phyloP scores from a whole-genome alignment of 1,140 invertebrate species.

The Zophobas morio region DNA sequence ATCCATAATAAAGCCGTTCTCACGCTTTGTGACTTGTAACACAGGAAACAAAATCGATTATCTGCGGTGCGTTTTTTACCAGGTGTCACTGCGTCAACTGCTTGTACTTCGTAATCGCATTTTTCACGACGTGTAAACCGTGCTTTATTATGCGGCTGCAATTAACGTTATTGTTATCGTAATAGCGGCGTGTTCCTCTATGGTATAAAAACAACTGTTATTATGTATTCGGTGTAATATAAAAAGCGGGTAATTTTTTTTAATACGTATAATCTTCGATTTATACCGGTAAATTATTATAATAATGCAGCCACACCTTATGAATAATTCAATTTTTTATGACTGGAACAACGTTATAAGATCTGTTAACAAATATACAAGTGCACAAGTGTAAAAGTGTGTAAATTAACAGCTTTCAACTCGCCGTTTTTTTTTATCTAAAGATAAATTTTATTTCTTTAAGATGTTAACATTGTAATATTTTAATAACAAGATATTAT shows the following conservation, averaged over 20 bases:
- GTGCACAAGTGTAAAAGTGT: slow-evolving; percentile 30
- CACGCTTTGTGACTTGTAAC: slow-evolving; percentile 36
- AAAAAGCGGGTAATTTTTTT: not conserved
- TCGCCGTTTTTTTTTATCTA: not conserved
- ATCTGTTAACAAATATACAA: slow-evolving; percentile 36
- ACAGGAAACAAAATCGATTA: slow-evolving; percentile 43
- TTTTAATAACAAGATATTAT: no score
- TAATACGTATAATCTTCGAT: slow-evolving; percentile 29
- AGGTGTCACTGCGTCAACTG: slow-evolving; percentile 16
- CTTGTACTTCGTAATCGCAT: slow-evolving; percentile 9
- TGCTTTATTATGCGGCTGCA: slow-evolving; percentile 4
- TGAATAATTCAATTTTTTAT: slow-evolving; percentile 40
- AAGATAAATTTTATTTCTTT: no score
- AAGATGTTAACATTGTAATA: no score
- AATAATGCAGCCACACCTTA: slow-evolving; percentile 27
- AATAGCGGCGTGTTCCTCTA: no score
- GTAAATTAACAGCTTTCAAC: slow-evolving; percentile 14
- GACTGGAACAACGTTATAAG: slow-evolving; percentile 3
- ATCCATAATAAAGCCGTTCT: slow-evolving; percentile 42
- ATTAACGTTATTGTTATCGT: slow-evolving; percentile 13
- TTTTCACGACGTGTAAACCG: slow-evolving; percentile 17
- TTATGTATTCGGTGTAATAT: not conserved
- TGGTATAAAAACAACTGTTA: slow-evolving; percentile 1
- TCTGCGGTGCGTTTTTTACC: slow-evolving; percentile 19
- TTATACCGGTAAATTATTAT: slow-evolving; percentile 36